Evolutionary conservation across 2,113 vertebrate species (phyloP).

Genomic region (Formicarius rufipectus): DNA sequence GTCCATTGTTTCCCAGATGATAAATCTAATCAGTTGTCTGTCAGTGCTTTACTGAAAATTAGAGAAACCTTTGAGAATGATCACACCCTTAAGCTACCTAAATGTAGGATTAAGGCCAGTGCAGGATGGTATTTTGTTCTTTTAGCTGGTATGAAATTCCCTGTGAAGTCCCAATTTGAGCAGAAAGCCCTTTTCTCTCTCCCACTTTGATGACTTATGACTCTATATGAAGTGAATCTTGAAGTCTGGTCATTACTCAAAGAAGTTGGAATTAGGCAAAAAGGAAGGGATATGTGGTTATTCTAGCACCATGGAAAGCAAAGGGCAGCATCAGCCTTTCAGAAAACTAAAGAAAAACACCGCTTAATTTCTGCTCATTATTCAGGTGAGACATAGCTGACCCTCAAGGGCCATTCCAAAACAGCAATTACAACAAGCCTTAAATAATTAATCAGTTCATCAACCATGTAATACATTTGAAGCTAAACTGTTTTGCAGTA

Average conservation of each 20-base stretch:
- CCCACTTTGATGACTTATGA: background rate
- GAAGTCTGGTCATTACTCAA: background rate
- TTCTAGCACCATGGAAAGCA: background rate
- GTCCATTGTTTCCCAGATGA: background rate
- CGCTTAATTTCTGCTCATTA: background rate
- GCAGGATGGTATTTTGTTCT: background rate
- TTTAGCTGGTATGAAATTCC: background rate
- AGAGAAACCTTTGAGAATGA: background rate
- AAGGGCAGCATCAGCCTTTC: background rate
- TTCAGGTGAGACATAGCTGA: background rate
- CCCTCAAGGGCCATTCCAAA: background rate
- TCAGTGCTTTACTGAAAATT: background rate
- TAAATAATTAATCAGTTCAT: background rate
- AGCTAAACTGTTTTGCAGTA: background rate
- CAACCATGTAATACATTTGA: background rate
- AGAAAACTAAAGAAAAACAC: background rate
- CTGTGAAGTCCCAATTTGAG: background rate
- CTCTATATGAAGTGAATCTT: background rate
- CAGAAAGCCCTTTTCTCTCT: background rate
- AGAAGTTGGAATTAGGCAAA: background rate
- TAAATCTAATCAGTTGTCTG: background rate
- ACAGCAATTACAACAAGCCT: background rate
- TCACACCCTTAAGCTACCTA: background rate
- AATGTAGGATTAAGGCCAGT: background rate
- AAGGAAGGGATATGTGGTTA: accelerated